Evolutionary conservation across 2,797 vertebrate species (phyloP), one percentile per base, ranked within the genome.

Genomic region (Alectoris magna): DNA sequence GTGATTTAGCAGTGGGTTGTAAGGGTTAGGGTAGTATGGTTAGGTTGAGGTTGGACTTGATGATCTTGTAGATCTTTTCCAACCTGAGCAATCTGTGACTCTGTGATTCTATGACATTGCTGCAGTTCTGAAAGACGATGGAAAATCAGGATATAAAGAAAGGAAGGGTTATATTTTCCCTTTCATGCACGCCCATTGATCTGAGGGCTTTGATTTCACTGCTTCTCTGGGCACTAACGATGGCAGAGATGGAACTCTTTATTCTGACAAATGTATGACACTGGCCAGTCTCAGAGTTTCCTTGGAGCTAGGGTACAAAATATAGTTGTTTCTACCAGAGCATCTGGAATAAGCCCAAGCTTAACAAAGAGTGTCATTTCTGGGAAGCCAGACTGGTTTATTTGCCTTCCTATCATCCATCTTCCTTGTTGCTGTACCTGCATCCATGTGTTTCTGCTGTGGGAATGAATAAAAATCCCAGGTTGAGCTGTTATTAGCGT

Each of bases 381-480:
- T 84, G 56, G 84, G 90, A 93, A 81, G 79, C 64, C 62, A 82
- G 70, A 55, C 69, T 77, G 77, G 72, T 81, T 87, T 83, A 72
- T 91, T 87, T 85, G 80, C 82, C 83, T 76, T 72, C 5, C 0
- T 78, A 62, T 69, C 82, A 88, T 88, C 87, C 84, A 90, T 84
- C 87, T 96, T 91, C 55, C 58, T 58, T 24, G 7, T 69, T 82
- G 77, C 90, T 89, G 31, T 64, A 78, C 89, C 69, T 90, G 53
- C 88, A 95, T 92, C 91, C 85, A 48, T 79, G 77, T 66, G 49
- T 77, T 95, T 88, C 88, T 93, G 64, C 67, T 51, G 67, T 64
- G 9, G 2, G 53, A 91, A 96, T 23, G 84, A 95, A 96, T 92
- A 90, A 94, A 96, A 87, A 80, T 66, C 92, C 90, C 85, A 89